These are phyloP conservation scores for Salmo trutta DNA, from an alignment of 2,797 vertebrate genomes.

Conservation along the genomic window DNA sequence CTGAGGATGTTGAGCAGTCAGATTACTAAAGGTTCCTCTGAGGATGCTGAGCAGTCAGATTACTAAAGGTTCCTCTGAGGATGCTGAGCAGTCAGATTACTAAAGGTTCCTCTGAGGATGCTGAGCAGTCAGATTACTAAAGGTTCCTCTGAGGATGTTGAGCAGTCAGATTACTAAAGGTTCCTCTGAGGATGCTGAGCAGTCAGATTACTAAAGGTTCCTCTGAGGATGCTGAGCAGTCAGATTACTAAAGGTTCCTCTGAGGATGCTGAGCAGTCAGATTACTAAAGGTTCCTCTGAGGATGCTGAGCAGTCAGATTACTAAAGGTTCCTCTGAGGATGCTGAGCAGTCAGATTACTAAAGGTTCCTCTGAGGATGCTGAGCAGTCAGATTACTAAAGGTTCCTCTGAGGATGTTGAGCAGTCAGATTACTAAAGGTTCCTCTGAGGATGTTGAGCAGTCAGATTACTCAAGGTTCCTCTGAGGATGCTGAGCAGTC, in stretches of 20 bases:
- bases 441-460: no score
- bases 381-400: not conserved
- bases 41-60: constrained; percentile 51
- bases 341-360: constrained; percentile 49
- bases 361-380: not conserved
- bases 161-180: no score
- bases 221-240: no score
- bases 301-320: no score
- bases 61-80: not conserved
- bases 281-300: no score
- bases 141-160: no score
- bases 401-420: no score
- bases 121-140: not conserved
- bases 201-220: no score
- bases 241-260: no score
- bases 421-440: not conserved
- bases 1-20: no score
- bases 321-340: constrained; percentile 14
- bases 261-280: no score
- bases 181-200: no score
- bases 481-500: not conserved
- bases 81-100: constrained; percentile 4
- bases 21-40: constrained; percentile 30
- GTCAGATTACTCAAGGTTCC: not conserved
- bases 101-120: not conserved